A percentile compares a stretch with the other conserved stretches of the same genome.
phyloP scores from a whole-genome alignment of 2,888 invertebrate genomes.

The Polymixis flavicincta region DNA sequence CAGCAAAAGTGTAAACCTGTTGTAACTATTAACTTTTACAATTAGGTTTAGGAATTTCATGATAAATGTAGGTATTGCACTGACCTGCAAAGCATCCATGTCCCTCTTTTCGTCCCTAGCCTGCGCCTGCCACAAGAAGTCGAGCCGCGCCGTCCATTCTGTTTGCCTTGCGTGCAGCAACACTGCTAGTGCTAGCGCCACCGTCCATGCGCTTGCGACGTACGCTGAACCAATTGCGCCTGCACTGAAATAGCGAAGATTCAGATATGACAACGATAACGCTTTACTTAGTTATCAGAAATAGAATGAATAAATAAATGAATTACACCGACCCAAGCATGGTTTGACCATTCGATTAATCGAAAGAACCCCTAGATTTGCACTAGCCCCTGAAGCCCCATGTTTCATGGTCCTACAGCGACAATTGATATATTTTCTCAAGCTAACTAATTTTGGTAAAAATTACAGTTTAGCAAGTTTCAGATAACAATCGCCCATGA shows the following conservation, averaged over 20 bases:
- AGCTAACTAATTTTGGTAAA: background rate
- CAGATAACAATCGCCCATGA: background rate
- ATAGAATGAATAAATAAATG: background rate
- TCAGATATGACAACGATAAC: background rate
- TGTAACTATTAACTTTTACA: background rate
- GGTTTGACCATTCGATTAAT: no score
- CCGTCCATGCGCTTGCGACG: conserved; percentile 94
- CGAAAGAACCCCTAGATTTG: no score
- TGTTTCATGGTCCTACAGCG: no score
- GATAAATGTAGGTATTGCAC: background rate
- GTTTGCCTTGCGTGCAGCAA: conserved; percentile 95
- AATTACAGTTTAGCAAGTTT: background rate
- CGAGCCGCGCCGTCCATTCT: conserved; percentile 97
- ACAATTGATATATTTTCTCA: background rate
- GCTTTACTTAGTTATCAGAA: background rate
- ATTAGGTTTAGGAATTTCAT: background rate
- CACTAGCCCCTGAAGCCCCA: no score
- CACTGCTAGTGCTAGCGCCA: conserved; percentile 95
- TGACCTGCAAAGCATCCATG: conserved; percentile 95
- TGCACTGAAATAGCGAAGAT: conserved; percentile 71
- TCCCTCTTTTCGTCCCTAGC: conserved; percentile 97
- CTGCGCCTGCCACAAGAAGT: conserved; percentile 96
- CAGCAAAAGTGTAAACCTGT: background rate
- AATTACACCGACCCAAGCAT: no score
- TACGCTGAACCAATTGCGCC: conserved; percentile 93